A percentile compares a stretch with the other conserved stretches of the same genome.
phyloP scores from a whole-genome alignment of 2,797 vertebrate species.

The Lutra lutra region DNA sequence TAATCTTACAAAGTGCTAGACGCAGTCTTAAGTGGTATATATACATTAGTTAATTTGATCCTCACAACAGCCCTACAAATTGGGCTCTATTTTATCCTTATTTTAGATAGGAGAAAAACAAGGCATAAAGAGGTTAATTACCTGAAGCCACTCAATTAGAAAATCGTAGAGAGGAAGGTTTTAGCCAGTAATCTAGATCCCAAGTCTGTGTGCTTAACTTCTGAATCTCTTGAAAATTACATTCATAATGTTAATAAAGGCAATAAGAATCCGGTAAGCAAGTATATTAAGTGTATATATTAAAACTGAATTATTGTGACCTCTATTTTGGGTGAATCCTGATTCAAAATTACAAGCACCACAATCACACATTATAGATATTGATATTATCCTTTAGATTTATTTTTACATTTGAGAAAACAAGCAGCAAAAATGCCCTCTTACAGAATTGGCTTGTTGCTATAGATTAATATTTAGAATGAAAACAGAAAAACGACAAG shows the following conservation, averaged over 20 bases:
- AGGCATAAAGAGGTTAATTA: not conserved
- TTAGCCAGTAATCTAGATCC: not conserved
- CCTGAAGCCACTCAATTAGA: not conserved
- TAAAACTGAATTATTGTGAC: not conserved
- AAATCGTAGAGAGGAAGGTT: not conserved
- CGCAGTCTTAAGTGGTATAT: not conserved
- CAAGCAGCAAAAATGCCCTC: not conserved
- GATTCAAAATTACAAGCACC: not conserved
- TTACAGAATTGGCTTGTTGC: not conserved
- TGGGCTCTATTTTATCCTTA: not conserved
- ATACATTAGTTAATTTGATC: not conserved
- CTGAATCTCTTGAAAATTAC: not conserved
- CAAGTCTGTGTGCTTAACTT: not conserved
- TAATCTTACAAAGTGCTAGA: not conserved
- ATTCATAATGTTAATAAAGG: not conserved
- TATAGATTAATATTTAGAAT: constrained; percentile 28
- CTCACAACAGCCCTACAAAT: not conserved
- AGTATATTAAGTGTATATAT: not conserved
- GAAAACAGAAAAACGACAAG: constrained; percentile 33
- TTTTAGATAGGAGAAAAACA: not conserved
- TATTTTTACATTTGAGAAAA: constrained; percentile 48
- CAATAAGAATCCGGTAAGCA: not conserved
- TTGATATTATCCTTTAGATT: not conserved
- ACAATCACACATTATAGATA: not conserved
- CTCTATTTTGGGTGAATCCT: not conserved